Evolutionary conservation across 2,797 vertebrate species (phyloP).

Genomic region (Hemibagrus guttatus): DNA sequence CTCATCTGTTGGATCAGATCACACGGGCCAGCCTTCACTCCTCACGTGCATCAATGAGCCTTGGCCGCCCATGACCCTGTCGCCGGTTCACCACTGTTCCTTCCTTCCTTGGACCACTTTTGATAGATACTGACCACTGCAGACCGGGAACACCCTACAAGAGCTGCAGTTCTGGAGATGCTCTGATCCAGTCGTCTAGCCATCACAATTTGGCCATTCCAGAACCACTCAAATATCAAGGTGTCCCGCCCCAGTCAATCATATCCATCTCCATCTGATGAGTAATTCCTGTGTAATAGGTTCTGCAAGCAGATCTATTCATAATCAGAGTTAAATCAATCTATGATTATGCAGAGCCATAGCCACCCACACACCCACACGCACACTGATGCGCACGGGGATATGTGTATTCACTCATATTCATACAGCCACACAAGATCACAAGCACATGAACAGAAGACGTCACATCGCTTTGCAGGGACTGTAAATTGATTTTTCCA

Average conservation of each 20-base stretch:
- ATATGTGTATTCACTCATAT: slow-evolving; percentile 11
- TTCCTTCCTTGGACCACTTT: too few species aligned
- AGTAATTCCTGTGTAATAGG: slow-evolving; percentile 4
- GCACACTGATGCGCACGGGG: slow-evolving; percentile 5
- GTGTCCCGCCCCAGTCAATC: not conserved
- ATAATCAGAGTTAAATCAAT: slow-evolving; percentile 22
- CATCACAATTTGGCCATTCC: too few species aligned
- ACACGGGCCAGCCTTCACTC: too few species aligned
- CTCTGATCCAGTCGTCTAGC: too few species aligned
- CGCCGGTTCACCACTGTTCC: too few species aligned
- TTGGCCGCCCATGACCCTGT: too few species aligned
- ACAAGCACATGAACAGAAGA: slow-evolving; percentile 25
- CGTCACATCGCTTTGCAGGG: not conserved
- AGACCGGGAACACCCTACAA: too few species aligned
- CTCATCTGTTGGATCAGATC: too few species aligned
- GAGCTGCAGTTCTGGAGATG: too few species aligned
- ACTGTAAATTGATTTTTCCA: slow-evolving; percentile 27
- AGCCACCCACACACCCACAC: slow-evolving; percentile 9
- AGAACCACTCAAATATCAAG: not conserved
- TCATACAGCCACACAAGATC: slow-evolving; percentile 13
- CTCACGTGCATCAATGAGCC: too few species aligned
- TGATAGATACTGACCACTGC: too few species aligned
- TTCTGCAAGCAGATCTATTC: slow-evolving; percentile 9
- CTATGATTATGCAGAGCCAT: slow-evolving; percentile 29
- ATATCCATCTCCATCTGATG: not conserved